These are phyloP conservation scores for Ophthalmolycus amberensis DNA, from an alignment of 2,113 vertebrate species.

Conservation along the genomic window DNA sequence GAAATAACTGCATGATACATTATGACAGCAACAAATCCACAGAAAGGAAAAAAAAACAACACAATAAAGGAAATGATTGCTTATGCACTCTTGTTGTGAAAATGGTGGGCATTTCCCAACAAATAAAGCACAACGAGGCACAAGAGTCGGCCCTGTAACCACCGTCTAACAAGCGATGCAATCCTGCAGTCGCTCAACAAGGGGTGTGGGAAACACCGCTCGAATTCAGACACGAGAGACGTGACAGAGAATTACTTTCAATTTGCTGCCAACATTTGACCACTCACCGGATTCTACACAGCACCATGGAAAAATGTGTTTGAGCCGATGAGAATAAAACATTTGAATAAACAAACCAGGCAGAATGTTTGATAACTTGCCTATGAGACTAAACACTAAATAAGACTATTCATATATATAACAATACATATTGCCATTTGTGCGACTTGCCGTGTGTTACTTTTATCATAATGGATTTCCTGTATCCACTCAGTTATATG, in stretches of 20 bases:
- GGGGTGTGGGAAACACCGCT: not conserved
- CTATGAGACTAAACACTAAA: not conserved
- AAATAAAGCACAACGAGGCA: not conserved
- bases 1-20: not conserved
- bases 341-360: not conserved
- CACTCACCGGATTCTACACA: not conserved
- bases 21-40: not conserved
- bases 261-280: constrained; percentile 10
- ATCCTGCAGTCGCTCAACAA: constrained; percentile 9
- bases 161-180: not conserved
- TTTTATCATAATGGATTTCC: too few species aligned
- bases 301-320: not conserved
- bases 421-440: not conserved
- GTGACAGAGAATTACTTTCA: constrained; percentile 16
- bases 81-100: not conserved
- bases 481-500: not conserved
- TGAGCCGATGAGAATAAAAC: not conserved
- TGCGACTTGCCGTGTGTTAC: not conserved
- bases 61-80: not conserved
- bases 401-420: not conserved
- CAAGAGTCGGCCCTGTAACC: not conserved
- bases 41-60: not conserved
- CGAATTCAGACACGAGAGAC: constrained; percentile 1
- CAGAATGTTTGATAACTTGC: not conserved
- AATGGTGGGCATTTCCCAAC: not conserved